These are phyloP conservation scores for Elephas maximus DNA, from an alignment of 2,113 vertebrate species.

Conservation along the genomic window DNA sequence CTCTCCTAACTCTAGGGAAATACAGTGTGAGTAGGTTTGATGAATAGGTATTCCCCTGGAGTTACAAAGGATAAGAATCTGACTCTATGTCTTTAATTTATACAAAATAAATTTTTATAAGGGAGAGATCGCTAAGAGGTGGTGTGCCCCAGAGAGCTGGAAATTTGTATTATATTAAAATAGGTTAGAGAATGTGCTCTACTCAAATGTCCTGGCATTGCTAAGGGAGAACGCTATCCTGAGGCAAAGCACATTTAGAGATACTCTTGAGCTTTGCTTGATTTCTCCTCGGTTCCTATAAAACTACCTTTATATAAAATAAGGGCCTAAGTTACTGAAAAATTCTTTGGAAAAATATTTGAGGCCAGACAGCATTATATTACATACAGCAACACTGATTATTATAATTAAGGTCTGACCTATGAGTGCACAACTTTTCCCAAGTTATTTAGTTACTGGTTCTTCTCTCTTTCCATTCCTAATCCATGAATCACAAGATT, in stretches of 20 bases:
- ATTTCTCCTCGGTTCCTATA: constrained; percentile 9
- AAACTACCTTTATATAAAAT: constrained; percentile 33
- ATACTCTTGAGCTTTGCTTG: background rate
- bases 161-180: constrained; percentile 13
- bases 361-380: background rate
- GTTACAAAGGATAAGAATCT: background rate
- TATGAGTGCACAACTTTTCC: background rate
- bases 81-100: constrained; percentile 13
- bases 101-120: constrained; percentile 41
- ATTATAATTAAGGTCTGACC: background rate
- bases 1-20: constrained; percentile 41
- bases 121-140: background rate
- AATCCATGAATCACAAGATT: background rate
- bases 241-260: background rate
- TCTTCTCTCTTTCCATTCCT: background rate
- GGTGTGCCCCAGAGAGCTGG: background rate
- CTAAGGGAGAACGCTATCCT: background rate
- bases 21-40: background rate
- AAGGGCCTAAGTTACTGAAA: background rate
- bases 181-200: background rate
- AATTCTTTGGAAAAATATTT: background rate
- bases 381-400: background rate
- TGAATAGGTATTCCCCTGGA: background rate
- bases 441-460: background rate
- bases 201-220: background rate